Evolutionary conservation across 2,113 vertebrate genomes (phyloP).

Genomic region (Promerops cafer): DNA sequence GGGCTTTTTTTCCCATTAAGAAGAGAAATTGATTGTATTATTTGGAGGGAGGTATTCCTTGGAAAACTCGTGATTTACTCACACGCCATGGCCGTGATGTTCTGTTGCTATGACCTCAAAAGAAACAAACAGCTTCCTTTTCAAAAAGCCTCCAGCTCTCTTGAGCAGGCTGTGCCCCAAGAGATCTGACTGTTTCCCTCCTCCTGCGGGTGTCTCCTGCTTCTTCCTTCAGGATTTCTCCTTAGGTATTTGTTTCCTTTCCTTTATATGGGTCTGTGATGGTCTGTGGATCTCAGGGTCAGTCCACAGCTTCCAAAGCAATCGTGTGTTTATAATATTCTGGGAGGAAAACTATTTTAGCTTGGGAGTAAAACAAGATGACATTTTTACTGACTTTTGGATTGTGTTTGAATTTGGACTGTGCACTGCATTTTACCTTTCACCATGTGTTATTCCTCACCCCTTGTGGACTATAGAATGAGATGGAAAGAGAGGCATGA

Average conservation of each 20-base stretch:
- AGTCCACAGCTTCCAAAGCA: neutral
- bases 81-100: neutral
- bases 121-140: constrained; percentile 8
- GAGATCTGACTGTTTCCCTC: neutral
- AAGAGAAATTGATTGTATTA: neutral
- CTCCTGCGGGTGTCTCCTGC: fast-evolving
- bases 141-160: neutral
- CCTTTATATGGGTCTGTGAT: neutral
- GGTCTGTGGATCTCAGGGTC: neutral
- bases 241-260: neutral
- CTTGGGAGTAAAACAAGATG: neutral
- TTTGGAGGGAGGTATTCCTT: neutral
- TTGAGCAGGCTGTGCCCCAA: neutral
- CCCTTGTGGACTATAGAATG: neutral
- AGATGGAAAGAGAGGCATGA: neutral
- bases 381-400: neutral
- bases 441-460: neutral
- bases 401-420: neutral
- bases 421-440: neutral
- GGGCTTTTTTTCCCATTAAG: neutral
- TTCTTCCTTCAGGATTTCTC: neutral
- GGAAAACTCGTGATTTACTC: neutral
- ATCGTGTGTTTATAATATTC: neutral
- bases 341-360: neutral
- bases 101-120: constrained; percentile 15